phyloP scores from a whole-genome alignment of 2,797 vertebrate species.

The Cygnus olor region DNA sequence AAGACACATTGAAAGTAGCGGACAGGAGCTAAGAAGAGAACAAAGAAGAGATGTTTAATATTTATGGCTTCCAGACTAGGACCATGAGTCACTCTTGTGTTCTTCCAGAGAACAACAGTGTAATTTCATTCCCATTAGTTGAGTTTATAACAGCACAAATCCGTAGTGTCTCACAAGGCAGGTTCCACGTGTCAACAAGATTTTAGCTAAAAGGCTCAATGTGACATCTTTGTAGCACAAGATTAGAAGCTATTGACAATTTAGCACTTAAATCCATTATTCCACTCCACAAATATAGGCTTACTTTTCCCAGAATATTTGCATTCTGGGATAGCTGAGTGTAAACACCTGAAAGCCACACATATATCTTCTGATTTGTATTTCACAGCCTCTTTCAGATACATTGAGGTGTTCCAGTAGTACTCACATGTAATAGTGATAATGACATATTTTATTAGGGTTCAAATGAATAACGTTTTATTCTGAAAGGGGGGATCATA shows the following conservation, averaged over 20 bases:
- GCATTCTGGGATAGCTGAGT: background rate
- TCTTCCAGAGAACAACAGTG: background rate
- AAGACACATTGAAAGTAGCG: slow-evolving; percentile 95
- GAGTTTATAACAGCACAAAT: background rate
- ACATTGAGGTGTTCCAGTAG: background rate
- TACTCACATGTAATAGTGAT: background rate
- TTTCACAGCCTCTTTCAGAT: background rate
- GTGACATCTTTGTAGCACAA: background rate
- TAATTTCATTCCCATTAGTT: background rate
- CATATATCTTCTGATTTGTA: background rate
- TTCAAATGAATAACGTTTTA: background rate
- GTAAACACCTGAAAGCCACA: background rate
- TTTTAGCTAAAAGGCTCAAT: background rate
- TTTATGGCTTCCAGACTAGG: background rate
- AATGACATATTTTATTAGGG: background rate
- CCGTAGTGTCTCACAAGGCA: background rate
- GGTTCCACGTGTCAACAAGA: background rate
- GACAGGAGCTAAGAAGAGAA: slow-evolving; percentile 83
- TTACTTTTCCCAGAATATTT: background rate
- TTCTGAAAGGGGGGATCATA: background rate
- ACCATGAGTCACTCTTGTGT: background rate
- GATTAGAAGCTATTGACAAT: background rate
- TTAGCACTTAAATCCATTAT: background rate
- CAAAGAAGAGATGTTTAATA: slow-evolving; percentile 26
- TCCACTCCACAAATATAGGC: background rate